A percentile compares a stretch with the other conserved stretches of the same genome.
Conservation (phyloP, 2,113 vertebrate species). For the Albula glossodonta region DNA sequence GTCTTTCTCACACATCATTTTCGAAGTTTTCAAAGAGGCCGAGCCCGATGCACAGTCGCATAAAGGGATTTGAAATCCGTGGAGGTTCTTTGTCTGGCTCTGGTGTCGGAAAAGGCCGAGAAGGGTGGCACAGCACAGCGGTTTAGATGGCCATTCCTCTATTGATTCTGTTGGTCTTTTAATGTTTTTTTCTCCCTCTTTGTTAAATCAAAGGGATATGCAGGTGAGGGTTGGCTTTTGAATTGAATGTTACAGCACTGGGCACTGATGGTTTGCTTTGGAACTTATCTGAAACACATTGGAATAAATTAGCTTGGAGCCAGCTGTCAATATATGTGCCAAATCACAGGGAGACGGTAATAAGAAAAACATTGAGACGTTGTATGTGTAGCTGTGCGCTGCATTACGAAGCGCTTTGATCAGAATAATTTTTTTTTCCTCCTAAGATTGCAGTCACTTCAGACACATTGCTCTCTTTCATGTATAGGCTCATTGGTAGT, state of each 20-base stretch:
- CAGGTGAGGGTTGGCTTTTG: conserved; percentile 11
- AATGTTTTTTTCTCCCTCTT: neutral
- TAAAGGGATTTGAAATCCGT: conserved; percentile 15
- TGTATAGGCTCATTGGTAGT: neutral
- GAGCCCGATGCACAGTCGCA: neutral
- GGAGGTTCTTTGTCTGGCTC: conserved; percentile 13
- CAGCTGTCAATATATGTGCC: conserved; percentile 12
- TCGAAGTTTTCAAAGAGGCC: neutral
- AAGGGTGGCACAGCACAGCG: neutral
- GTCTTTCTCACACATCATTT: conserved; percentile 22
- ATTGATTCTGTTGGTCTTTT: neutral
- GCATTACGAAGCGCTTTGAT: neutral
- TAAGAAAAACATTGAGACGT: neutral
- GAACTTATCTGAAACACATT: conserved; percentile 6
- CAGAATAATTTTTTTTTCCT: neutral
- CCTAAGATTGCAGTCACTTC: neutral
- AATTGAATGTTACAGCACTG: neutral
- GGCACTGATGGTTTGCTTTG: conserved; percentile 2
- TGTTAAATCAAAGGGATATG: neutral
- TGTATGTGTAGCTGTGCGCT: neutral
- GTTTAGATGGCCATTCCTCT: neutral
- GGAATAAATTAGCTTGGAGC: conserved; percentile 1
- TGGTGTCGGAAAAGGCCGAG: neutral
- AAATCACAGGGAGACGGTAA: neutral
- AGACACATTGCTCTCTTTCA: neutral